Percentiles rank a stretch among this genome's conserved stretches.
Evolutionary conservation across 2,888 invertebrate genomes (phyloP).

Genomic region (Microdon myrmicae): DNA sequence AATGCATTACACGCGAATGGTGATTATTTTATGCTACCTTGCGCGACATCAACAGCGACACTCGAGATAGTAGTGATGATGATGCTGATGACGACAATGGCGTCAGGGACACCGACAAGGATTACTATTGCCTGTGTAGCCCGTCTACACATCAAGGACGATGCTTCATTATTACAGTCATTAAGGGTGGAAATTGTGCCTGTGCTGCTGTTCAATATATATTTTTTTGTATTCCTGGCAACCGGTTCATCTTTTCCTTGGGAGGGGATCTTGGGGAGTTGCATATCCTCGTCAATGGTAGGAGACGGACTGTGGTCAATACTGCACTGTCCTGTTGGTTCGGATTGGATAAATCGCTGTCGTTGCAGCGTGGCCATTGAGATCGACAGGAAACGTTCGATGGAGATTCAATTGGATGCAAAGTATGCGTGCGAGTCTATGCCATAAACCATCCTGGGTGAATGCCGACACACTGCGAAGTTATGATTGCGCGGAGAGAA

Average conservation of each 20-base stretch:
- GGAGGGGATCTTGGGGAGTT: too few relatives aligned
- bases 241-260: constrained; percentile 16
- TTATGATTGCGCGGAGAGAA: constrained; percentile 43
- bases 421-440: constrained; percentile 12
- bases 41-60: too few relatives aligned
- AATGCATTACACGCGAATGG: constrained; percentile 47
- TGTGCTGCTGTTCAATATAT: too few relatives aligned
- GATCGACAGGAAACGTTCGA: constrained; percentile 40
- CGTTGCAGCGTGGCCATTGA: constrained; percentile 25
- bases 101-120: constrained; percentile 24
- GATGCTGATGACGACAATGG: too few relatives aligned
- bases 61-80: too few relatives aligned
- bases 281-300: constrained; percentile 23
- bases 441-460: constrained; percentile 1
- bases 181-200: constrained; percentile 32
- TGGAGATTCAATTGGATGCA: constrained; percentile 47
- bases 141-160: constrained; percentile 8
- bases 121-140: background rate
- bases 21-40: constrained; percentile 47
- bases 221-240: background rate
- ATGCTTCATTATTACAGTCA: constrained; percentile 42
- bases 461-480: constrained; percentile 28
- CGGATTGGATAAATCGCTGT: constrained; percentile 39
- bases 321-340: constrained; percentile 14
- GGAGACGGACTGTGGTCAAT: constrained; percentile 30